Conservation (phyloP, 2,797 vertebrate species). For the Melanotaenia parkinsoni region DNA sequence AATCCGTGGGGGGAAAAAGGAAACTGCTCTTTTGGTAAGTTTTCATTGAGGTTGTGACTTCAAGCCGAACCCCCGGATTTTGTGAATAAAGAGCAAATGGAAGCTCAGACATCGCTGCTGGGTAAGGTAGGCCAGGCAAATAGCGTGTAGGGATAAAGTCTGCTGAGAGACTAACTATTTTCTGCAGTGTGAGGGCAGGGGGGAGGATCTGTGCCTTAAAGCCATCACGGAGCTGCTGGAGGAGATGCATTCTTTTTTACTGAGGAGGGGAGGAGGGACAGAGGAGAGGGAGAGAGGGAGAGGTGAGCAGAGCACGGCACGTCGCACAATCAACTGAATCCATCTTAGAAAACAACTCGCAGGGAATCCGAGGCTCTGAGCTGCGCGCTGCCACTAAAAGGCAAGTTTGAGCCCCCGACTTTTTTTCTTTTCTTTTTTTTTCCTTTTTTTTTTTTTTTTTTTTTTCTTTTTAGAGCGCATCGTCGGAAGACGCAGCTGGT, state of each 20-base stretch:
- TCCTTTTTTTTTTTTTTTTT: background rate
- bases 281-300: constrained; percentile 32
- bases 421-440: background rate
- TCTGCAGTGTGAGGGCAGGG: constrained; percentile 72
- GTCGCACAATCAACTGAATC: constrained; percentile 88
- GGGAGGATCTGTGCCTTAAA: constrained; percentile 82
- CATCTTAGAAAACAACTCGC: constrained; percentile 88
- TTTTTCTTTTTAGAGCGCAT: background rate
- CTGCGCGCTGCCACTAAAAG: constrained; percentile 48
- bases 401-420: constrained; percentile 53
- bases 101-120: constrained; percentile 15
- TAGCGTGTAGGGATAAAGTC: constrained; percentile 43
- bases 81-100: constrained; percentile 55
- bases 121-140: constrained; percentile 21
- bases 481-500: constrained; percentile 63
- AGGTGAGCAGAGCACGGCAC: constrained; percentile 72
- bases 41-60: constrained; percentile 36
- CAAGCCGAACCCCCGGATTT: constrained; percentile 33
- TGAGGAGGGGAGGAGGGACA: constrained; percentile 63
- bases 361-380: constrained; percentile 65
- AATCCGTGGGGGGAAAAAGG: constrained; percentile 1
- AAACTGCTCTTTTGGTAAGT: constrained; percentile 8
- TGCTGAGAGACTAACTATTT: constrained; percentile 69
- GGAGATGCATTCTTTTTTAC: constrained; percentile 87
- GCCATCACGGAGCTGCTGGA: constrained; percentile 86